Percentiles rank a stretch among this genome's conserved stretches.
Conservation (phyloP, 2,888 invertebrate species). For the Heliconius charithonia region DNA sequence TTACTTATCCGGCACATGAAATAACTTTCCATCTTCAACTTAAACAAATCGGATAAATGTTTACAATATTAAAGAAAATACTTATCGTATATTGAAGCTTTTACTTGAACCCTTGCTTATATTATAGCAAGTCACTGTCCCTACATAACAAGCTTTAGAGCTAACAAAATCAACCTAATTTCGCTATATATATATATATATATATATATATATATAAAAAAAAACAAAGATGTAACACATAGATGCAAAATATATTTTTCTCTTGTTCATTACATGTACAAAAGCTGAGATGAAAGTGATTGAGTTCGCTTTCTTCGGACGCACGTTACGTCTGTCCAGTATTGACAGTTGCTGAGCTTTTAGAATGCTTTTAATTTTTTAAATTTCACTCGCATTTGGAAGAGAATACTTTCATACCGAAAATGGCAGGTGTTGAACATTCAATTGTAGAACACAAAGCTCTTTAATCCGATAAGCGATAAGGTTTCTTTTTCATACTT, state of each 20-base stretch:
- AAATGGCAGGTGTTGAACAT: slow-evolving; percentile 31
- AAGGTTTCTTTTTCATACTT: neutral
- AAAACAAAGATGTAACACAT: slow-evolving; percentile 75
- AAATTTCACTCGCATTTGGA: slow-evolving; percentile 49
- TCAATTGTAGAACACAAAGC: neutral
- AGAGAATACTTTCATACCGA: slow-evolving; percentile 42
- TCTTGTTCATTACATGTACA: slow-evolving; percentile 69
- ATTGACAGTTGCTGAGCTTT: slow-evolving; percentile 59
- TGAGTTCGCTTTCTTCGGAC: slow-evolving; percentile 69
- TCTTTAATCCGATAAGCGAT: slow-evolving; percentile 17
- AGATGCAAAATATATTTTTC: slow-evolving; percentile 77
- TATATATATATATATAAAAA: slow-evolving; percentile 49
- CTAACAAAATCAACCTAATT: slow-evolving; percentile 59
- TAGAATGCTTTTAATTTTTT: slow-evolving; percentile 37
- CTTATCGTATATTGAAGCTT: neutral
- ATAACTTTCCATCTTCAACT: neutral
- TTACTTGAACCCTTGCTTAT: slow-evolving; percentile 36
- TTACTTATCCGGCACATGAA: too few relatives aligned
- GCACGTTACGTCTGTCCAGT: slow-evolving; percentile 49
- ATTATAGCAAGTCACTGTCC: slow-evolving; percentile 50
- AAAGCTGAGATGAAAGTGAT: slow-evolving; percentile 78
- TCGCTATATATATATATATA: slow-evolving; percentile 55
- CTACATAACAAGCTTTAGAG: slow-evolving; percentile 46
- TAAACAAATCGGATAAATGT: neutral
- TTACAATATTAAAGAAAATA: neutral